Base-by-base conservation (phyloP, 2,797 vertebrate species). In the Eulemur coronatus region DNA sequence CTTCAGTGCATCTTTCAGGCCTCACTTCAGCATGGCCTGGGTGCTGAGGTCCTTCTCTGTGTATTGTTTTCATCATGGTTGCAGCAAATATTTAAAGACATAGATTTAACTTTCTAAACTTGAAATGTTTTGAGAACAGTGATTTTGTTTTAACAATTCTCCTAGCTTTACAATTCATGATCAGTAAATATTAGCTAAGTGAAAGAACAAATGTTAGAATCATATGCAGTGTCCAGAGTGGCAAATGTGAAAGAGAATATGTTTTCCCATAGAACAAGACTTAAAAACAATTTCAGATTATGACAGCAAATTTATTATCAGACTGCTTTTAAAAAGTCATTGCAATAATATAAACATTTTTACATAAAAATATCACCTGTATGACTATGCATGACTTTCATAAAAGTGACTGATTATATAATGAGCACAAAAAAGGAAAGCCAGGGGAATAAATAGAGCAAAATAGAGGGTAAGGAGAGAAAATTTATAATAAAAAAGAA, bases 171-270 rank as follows among this genome's bases (percentile, higher is more conserved):
- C 0, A 82, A 1, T 89, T 94, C 26, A 22, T 94, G 43, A 84
- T 63, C 55, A 59, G 50, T 78, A 95, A 86, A 61, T 79, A 86
- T 89, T 95, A 70, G 15, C 41, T 94, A 82, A 75, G 50, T 86
- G 9, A 93, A 85, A 92, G 20, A 91, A 67, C 35, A 93, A 61
- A 79, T 73, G 33, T 82, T 93, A 73, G 26, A 85, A 46, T 89
- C 69, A 75, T 8, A 48, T 33, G 75, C 17, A 69, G 67, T 95
- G 75, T 63, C 22, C 30, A 61, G 13, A 90, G 30, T 86, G 4
- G 38, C 20, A 82, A 95, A 65, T 82, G 2, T 82, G 22, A 88
- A 69, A 85, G 41, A 69, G 43, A 67, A 69, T 82, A 30, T 89
- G 55, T 81, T 87, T 95, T 65, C 22, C 22, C 20, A 50, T 52